Percentiles rank a stretch among this genome's conserved stretches.
Evolutionary conservation across 2,797 vertebrate genomes (phyloP).

Genomic region (Rhinatrema bivittatum): DNA sequence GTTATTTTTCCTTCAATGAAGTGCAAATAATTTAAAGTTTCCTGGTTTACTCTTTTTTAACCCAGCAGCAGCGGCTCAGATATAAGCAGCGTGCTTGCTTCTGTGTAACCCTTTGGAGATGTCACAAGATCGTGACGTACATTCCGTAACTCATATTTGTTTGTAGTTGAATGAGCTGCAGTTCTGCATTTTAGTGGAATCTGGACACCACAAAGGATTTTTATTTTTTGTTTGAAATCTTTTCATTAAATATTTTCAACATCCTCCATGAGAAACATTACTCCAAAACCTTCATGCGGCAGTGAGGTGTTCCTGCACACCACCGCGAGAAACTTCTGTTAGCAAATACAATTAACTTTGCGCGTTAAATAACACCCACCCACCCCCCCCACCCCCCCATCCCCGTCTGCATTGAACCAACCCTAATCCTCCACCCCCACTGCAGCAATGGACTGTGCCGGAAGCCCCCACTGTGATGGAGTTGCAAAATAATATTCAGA

Average conservation of each 20-base stretch:
- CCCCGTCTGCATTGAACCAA: conserved; percentile 2
- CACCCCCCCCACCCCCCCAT: too few species aligned
- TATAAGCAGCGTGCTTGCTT: conserved; percentile 7
- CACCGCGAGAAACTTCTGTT: too few species aligned
- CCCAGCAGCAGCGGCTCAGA: conserved; percentile 2
- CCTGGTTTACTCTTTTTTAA: conserved; percentile 13
- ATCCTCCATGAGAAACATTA: too few species aligned
- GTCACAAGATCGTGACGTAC: conserved; percentile 7
- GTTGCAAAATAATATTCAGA: too few species aligned
- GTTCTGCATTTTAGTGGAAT: conserved; percentile 5
- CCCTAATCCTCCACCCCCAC: background rate
- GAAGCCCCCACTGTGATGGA: too few species aligned
- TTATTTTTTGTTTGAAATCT: too few species aligned
- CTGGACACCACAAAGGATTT: conserved; percentile 5
- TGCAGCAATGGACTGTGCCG: too few species aligned
- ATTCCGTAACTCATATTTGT: conserved; percentile 3
- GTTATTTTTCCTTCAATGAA: conserved; percentile 1
- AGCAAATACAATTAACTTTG: too few species aligned
- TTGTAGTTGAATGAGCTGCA: conserved; percentile 7
- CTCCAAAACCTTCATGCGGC: too few species aligned
- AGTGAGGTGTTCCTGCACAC: too few species aligned
- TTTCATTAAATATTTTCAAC: too few species aligned
- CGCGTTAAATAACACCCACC: too few species aligned
- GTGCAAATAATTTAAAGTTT: conserved; percentile 5
- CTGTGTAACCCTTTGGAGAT: background rate